phyloP scores from a whole-genome alignment of 1,140 invertebrate genomes.

The Euura lappo region DNA sequence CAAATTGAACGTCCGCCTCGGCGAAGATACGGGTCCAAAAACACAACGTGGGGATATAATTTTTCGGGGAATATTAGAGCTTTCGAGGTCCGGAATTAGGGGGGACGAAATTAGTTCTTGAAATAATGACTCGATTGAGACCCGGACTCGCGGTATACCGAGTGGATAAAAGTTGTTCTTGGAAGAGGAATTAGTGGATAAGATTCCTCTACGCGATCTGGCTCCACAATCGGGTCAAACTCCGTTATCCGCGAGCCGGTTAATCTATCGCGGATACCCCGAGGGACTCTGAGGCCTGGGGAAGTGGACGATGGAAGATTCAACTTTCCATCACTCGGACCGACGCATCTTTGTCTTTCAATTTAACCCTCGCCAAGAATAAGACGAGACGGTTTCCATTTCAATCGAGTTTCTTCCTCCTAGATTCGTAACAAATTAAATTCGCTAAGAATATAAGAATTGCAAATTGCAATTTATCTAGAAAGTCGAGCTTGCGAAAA shows the following conservation, averaged over 20 bases:
- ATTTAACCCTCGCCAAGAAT: background rate
- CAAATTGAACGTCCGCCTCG: background rate
- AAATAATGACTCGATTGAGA: background rate
- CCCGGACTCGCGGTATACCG: background rate
- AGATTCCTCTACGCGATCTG: slow-evolving; percentile 12
- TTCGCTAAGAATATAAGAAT: background rate
- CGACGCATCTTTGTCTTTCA: slow-evolving; percentile 14
- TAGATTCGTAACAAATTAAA: no score
- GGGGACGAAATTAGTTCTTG: background rate
- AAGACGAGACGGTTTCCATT: background rate
- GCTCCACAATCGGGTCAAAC: slow-evolving; percentile 10
- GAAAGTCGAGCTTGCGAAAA: background rate
- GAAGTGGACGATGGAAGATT: background rate
- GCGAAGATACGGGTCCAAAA: background rate
- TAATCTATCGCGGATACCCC: slow-evolving; percentile 5
- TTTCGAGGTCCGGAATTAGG: background rate
- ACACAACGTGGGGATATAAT: background rate
- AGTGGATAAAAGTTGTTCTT: background rate
- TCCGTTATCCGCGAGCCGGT: background rate
- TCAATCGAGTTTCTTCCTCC: no score
- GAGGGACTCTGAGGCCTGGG: background rate
- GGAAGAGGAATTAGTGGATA: slow-evolving; percentile 1
- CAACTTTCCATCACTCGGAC: background rate
- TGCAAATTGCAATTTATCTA: background rate
- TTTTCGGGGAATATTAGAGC: background rate